phyloP scores from a whole-genome alignment of 1,140 invertebrate species.

The Drosophila nigromelanica region DNA sequence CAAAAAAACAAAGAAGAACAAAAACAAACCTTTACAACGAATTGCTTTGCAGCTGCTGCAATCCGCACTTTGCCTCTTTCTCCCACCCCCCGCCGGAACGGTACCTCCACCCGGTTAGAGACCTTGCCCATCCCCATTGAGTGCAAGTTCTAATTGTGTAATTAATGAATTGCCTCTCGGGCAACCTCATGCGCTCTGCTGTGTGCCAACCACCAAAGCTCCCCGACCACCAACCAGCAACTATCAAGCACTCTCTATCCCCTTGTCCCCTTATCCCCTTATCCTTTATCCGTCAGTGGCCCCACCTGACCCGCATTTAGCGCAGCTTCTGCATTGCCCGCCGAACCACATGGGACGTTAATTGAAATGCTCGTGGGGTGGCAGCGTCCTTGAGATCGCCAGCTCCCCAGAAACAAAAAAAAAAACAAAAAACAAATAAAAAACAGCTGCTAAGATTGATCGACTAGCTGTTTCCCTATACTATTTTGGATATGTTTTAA shows the following conservation, averaged over 20 bases:
- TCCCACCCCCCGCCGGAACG: neutral
- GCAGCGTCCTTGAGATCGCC: constrained; percentile 51
- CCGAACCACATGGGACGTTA: constrained; percentile 49
- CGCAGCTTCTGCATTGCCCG: constrained; percentile 14
- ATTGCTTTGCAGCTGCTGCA: constrained; percentile 52
- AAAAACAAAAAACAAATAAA: constrained; percentile 11
- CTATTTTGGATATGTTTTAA: neutral
- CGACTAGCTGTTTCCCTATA: constrained; percentile 12
- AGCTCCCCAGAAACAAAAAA: constrained; percentile 34
- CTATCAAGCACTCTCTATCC: too few species aligned
- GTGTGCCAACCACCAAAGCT: neutral
- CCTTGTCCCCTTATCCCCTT: too few species aligned
- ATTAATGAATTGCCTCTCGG: constrained; percentile 66
- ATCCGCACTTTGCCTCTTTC: constrained; percentile 1
- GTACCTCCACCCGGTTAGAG: neutral
- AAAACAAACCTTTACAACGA: constrained; percentile 53
- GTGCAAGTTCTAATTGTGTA: constrained; percentile 73
- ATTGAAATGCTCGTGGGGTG: constrained; percentile 60
- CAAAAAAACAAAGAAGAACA: constrained; percentile 3
- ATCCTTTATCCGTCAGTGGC: neutral
- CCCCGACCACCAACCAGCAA: too few species aligned
- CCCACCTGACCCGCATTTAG: constrained; percentile 11
- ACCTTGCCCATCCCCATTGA: constrained; percentile 7
- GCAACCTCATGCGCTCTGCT: constrained; percentile 13
- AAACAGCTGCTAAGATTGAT: neutral